phyloP scores from a whole-genome alignment of 1,140 invertebrate species.

The Sycobia sp. region DNA sequence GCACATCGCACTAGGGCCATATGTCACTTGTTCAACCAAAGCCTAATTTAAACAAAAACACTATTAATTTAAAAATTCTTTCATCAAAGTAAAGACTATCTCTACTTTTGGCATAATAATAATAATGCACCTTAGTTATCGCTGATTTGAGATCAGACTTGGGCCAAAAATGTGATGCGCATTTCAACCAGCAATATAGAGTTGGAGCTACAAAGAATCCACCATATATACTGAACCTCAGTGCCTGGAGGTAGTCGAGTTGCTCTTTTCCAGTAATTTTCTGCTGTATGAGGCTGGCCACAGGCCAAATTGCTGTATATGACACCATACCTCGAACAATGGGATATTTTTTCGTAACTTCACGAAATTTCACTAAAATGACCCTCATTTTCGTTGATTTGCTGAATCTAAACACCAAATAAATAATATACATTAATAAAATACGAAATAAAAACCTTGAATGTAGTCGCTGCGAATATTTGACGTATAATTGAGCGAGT shows the following conservation, averaged over 20 bases:
- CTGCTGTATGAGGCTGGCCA: conserved; percentile 66
- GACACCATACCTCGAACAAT: conserved; percentile 72
- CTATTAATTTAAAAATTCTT: neutral
- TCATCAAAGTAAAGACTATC: neutral
- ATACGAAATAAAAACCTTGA: too few relatives aligned
- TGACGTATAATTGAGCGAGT: neutral
- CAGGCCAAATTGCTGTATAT: conserved; percentile 75
- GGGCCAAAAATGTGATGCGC: conserved; percentile 70
- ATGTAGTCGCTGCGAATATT: neutral
- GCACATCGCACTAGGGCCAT: conserved; percentile 78
- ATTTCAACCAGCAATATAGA: conserved; percentile 71
- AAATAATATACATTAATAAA: too few relatives aligned
- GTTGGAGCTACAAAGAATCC: conserved; percentile 74
- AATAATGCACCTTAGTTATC: conserved; percentile 65
- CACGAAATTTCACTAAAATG: conserved; percentile 54
- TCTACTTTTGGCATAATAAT: neutral
- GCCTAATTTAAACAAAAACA: conserved; percentile 63
- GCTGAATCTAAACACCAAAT: too few relatives aligned
- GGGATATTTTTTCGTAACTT: conserved; percentile 60
- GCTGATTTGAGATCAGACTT: conserved; percentile 67
- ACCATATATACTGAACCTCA: conserved; percentile 73
- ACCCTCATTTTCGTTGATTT: conserved; percentile 44
- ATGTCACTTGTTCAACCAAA: conserved; percentile 79
- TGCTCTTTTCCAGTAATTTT: conserved; percentile 64
- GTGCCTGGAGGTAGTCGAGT: conserved; percentile 64